These are phyloP conservation scores for Drosophila albomicans DNA, from an alignment of 1,140 invertebrate genomes.

Conservation along the genomic window DNA sequence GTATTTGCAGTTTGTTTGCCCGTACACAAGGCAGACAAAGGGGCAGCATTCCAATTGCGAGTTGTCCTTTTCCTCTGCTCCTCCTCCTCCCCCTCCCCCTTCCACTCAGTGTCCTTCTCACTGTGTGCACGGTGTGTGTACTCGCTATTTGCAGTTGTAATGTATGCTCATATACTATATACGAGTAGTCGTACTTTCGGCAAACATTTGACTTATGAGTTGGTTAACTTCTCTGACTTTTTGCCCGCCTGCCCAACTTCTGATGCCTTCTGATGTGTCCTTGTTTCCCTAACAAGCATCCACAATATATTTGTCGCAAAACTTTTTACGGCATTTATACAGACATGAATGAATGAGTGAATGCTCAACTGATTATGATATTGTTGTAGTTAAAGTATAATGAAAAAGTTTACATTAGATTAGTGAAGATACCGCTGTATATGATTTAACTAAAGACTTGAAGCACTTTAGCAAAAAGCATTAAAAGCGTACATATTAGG, in stretches of 20 bases:
- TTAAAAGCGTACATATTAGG: too few species aligned
- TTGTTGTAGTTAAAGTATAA: background rate
- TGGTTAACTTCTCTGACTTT: conserved; percentile 54
- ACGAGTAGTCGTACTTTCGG: conserved; percentile 37
- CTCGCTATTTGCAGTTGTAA: conserved; percentile 49
- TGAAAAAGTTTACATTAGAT: conserved; percentile 5
- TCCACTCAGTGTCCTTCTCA: background rate
- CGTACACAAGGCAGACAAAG: conserved; percentile 15
- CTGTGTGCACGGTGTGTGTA: background rate
- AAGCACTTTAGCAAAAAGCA: too few species aligned
- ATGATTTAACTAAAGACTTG: background rate
- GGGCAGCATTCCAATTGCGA: conserved; percentile 21
- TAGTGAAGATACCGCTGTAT: background rate
- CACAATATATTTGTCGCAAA: background rate
- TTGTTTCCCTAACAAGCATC: conserved; percentile 2
- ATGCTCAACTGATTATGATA: conserved; percentile 2
- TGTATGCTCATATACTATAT: conserved; percentile 27
- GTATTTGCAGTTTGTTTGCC: conserved; percentile 12
- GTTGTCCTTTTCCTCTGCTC: conserved; percentile 7
- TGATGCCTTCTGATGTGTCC: conserved; percentile 22
- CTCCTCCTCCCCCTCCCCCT: background rate
- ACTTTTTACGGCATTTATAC: background rate
- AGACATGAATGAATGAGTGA: background rate
- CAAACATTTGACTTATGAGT: conserved; percentile 79
- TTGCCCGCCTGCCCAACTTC: conserved; percentile 48